Base-by-base conservation (phyloP, 2,113 vertebrate species). In the Gambusia holbrooki region DNA sequence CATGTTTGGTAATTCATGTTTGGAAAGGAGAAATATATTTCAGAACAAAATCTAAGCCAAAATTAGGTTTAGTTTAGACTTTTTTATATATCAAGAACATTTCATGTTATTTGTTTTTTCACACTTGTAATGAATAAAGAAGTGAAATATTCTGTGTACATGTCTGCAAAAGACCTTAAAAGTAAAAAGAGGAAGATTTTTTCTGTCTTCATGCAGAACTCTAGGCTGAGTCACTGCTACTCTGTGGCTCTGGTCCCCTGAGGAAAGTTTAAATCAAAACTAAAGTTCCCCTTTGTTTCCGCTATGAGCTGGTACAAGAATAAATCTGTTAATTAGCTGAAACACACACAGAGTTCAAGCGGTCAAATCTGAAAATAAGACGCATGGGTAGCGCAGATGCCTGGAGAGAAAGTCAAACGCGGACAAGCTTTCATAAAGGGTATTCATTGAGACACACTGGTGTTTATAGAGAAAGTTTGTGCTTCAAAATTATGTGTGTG, bases 201-300 rank as follows among this genome's bases (percentile, higher is more conserved):
- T 66, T 65, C 33, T 66, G 17, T 66, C 68, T 76, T 77, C 37
- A 51, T 60, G 64, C 22, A 71, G 10, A 60, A 9, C 14, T 74
- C 60, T 40, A 42, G 35, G n/a, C 68, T 51, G 60, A 77, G 80
- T 63, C 74, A 73, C 32, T 77, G 71, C 74, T 71, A 72, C 40
- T 71, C 67, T 84, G 79, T 79, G 70, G 27, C 71, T 86, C 14
- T 33, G 22, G 25, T 67, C 54, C 65, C 83, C 68, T 27, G 6
- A 71, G 77, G 30, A 29, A 69, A 61, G 71, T 68, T 69, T 45
- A 45, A 84, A 78, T 86, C 73, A 75, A 71, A 86, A 83, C 74
- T 75, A 73, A 84, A 84, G 76, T 81, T 76, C 71, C 30, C 48
- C 54, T 48, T 68, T 81, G 63, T 42, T 81, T 86, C 80, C 79